phyloP scores from a whole-genome alignment of 64 coral and sea anemone species.

The Stichodactyla helianthus region DNA sequence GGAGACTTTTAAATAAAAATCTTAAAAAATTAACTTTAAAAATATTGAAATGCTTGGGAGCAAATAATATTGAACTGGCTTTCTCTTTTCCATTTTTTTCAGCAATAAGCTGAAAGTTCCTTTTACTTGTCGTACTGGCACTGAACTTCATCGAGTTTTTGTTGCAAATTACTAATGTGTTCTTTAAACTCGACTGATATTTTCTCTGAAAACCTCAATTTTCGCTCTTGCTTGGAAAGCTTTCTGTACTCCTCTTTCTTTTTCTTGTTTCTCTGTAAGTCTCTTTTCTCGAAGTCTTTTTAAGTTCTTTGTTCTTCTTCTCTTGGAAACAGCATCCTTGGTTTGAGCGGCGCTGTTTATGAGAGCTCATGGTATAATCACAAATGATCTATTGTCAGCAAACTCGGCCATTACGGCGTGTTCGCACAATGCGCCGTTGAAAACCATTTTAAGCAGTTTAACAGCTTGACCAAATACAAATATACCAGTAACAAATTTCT shows the following conservation, averaged over 20 bases:
- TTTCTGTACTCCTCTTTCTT: conserved; percentile 6
- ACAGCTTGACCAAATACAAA: too few species aligned
- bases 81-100: conserved; percentile 6
- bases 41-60: too few species aligned
- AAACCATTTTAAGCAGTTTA: neutral
- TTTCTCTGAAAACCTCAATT: neutral
- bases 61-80: conserved; percentile 9
- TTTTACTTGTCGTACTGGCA: neutral
- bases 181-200: neutral
- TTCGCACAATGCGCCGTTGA: conserved; percentile 7
- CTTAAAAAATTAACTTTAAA: too few species aligned
- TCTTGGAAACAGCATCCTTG: neutral
- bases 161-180: too few species aligned
- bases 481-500: too few species aligned
- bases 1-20: too few species aligned
- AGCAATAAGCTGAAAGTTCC: neutral
- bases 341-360: neutral
- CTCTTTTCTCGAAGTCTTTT: neutral
- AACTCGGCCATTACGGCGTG: conserved; percentile 13
- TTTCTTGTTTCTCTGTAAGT: neutral
- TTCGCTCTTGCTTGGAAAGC: conserved; percentile 1
- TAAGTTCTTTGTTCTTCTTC: neutral
- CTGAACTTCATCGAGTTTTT: too few species aligned
- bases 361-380: neutral
- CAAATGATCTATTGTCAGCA: conserved; percentile 22